Conservation (phyloP, 2,888 invertebrate genomes). For the Ennomos fuscantarius region DNA sequence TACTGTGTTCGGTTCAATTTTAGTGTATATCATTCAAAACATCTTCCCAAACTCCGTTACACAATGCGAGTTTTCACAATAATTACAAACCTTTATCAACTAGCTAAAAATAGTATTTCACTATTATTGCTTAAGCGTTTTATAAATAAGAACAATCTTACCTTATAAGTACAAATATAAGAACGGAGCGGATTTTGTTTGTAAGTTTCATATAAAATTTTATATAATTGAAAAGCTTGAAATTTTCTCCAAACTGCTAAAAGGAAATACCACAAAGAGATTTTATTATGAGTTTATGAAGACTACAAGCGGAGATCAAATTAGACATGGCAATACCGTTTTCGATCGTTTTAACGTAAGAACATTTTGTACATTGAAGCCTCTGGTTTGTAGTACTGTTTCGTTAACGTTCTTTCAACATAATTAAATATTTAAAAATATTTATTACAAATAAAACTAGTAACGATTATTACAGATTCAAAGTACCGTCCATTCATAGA, state of each 20-base stretch:
- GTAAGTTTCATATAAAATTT: constrained; percentile 58
- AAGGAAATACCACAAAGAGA: constrained; percentile 54
- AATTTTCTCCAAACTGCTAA: constrained; percentile 61
- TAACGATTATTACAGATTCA: too few relatives aligned
- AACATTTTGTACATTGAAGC: constrained; percentile 76
- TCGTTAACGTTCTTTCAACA: constrained; percentile 51
- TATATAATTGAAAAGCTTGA: constrained; percentile 56
- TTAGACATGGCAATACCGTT: constrained; percentile 75
- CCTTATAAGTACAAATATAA: constrained; percentile 61
- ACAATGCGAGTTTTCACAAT: constrained; percentile 49
- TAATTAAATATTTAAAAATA: too few relatives aligned
- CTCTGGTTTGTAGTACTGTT: constrained; percentile 71
- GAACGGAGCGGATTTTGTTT: constrained; percentile 60
- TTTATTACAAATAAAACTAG: too few relatives aligned
- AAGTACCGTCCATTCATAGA: too few relatives aligned
- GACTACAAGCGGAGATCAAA: constrained; percentile 80
- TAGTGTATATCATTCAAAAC: constrained; percentile 5
- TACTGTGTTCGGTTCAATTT: constrained; percentile 8
- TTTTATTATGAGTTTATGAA: constrained; percentile 50
- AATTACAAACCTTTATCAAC: constrained; percentile 53
- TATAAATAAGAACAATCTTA: constrained; percentile 64
- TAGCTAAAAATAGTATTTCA: constrained; percentile 59
- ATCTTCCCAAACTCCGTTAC: constrained; percentile 32
- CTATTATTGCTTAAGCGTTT: constrained; percentile 67
- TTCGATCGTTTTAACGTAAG: constrained; percentile 59